Percentiles rank a stretch among this genome's conserved stretches.
Conservation (phyloP, 2,113 vertebrate genomes). For the Neotoma lepida region DNA sequence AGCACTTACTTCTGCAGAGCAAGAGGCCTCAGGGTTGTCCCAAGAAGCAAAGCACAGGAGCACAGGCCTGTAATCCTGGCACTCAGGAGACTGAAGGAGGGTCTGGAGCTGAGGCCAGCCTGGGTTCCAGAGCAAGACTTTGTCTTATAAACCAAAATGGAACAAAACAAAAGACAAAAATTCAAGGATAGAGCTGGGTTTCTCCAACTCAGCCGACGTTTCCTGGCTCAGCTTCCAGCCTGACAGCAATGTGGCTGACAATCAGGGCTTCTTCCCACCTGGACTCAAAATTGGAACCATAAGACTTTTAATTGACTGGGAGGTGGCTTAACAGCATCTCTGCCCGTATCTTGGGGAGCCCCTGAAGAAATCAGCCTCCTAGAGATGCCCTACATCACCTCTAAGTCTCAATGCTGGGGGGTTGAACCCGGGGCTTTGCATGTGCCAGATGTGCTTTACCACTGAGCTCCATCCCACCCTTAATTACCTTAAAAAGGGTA, state of each 20-base stretch:
- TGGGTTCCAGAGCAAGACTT: not conserved
- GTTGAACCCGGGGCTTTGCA: not conserved
- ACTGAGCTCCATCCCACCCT: not conserved
- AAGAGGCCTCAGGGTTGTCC: not conserved
- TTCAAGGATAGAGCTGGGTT: not conserved
- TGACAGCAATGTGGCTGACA: not conserved
- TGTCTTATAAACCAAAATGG: not conserved
- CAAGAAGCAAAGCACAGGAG: not conserved
- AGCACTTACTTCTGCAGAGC: not conserved
- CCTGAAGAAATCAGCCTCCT: constrained; percentile 33
- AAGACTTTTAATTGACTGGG: not conserved
- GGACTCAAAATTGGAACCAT: not conserved
- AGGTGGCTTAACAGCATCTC: not conserved
- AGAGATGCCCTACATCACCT: not conserved
- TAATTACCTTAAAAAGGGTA: constrained; percentile 34
- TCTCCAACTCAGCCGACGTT: not conserved
- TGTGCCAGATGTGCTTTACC: not conserved
- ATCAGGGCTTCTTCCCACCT: not conserved
- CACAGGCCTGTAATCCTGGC: not conserved
- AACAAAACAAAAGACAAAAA: not conserved
- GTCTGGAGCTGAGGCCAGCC: not conserved
- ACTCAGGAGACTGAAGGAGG: not conserved
- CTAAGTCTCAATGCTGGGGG: not conserved
- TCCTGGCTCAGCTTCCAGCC: not conserved
- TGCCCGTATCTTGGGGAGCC: not conserved